Percentiles rank a stretch among this genome's conserved stretches.
phyloP scores from a whole-genome alignment of 1,140 invertebrate genomes.

The Caenorhabditis brenneri region DNA sequence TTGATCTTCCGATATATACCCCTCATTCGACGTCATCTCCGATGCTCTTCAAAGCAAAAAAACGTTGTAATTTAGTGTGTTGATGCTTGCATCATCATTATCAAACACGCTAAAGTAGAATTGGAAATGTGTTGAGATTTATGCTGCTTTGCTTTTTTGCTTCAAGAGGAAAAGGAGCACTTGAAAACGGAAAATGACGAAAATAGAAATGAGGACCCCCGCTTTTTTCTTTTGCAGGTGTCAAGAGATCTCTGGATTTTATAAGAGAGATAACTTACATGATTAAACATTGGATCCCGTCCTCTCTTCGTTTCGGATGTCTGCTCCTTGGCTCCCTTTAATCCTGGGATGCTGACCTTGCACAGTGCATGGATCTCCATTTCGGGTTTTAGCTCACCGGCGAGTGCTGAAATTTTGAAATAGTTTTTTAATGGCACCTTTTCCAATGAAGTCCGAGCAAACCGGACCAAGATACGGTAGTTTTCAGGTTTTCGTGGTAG shows the following conservation, averaged over 20 bases:
- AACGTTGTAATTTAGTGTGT: constrained; percentile 39
- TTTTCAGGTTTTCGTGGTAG: no score
- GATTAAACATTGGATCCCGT: constrained; percentile 69
- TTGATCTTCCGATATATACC: not conserved
- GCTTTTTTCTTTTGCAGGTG: not conserved
- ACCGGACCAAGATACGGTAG: no score
- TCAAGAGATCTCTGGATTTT: not conserved
- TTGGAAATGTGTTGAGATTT: not conserved
- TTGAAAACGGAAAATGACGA: not conserved
- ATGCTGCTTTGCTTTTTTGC: constrained; percentile 26
- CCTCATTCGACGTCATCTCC: not conserved
- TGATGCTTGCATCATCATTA: no score
- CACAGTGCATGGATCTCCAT: constrained; percentile 70
- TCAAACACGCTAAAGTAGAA: constrained; percentile 11
- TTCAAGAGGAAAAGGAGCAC: no score
- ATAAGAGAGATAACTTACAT: constrained; percentile 58
- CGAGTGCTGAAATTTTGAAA: constrained; percentile 60
- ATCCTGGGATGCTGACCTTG: constrained; percentile 65
- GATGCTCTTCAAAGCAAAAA: not conserved
- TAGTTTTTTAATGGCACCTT: no score
- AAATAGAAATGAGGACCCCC: no score
- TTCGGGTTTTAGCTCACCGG: constrained; percentile 68
- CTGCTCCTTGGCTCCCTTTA: constrained; percentile 65
- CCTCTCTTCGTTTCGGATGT: constrained; percentile 66
- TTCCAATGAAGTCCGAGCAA: no score